Conservation (phyloP, 2,113 vertebrate genomes). For the Neopipo cinnamomea region DNA sequence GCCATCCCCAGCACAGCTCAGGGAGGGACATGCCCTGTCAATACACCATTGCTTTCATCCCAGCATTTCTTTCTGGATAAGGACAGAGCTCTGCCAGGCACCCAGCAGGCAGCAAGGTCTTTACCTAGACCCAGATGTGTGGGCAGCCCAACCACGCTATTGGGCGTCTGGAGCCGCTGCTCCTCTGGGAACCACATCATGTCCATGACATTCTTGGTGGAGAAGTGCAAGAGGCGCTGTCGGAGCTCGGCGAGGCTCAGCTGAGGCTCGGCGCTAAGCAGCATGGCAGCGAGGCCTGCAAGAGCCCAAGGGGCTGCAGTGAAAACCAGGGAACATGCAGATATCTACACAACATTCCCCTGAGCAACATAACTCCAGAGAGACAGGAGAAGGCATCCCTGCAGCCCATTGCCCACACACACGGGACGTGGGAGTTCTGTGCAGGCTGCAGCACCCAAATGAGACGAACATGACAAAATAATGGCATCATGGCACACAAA, state of each 20-base stretch:
- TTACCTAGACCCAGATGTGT: slow-evolving; percentile 22
- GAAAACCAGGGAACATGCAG: background rate
- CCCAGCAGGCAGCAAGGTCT: background rate
- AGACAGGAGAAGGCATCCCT: background rate
- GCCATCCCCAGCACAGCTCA: accelerated
- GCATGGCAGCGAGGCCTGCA: slow-evolving; percentile 79
- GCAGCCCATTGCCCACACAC: accelerated
- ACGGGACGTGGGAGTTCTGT: accelerated
- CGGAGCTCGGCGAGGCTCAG: slow-evolving; percentile 76
- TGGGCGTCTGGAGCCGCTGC: slow-evolving; percentile 78
- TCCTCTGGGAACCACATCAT: slow-evolving; percentile 72
- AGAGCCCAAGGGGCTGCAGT: accelerated
- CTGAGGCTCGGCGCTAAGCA: slow-evolving; percentile 73
- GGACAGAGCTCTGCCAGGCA: background rate
- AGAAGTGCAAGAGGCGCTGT: slow-evolving; percentile 78
- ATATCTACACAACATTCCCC: accelerated
- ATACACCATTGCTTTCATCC: accelerated
- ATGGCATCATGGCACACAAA: accelerated
- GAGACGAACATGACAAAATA: background rate
- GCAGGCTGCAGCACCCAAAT: background rate
- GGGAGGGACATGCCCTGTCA: accelerated
- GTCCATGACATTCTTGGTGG: slow-evolving; percentile 74
- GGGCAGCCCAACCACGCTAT: slow-evolving; percentile 77
- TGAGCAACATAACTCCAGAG: background rate
- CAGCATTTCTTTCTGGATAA: accelerated